Conservation (phyloP, 2,888 invertebrate species). For the Caenorhabditis wallacei region DNA sequence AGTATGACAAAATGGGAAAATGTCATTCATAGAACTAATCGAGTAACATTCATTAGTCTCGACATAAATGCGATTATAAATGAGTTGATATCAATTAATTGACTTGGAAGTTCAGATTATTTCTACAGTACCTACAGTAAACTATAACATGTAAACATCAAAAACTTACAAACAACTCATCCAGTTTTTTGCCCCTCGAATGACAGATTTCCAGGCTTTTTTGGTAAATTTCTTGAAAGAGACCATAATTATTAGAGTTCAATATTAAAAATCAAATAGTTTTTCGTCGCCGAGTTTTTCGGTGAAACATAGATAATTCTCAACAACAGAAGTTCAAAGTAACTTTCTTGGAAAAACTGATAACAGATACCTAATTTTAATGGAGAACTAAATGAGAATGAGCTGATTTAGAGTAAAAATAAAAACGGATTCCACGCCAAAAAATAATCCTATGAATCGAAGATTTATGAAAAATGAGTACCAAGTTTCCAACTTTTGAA, state of each 20-base stretch:
- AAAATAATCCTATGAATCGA: no score
- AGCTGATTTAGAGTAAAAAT: no score
- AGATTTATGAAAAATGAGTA: constrained; percentile 18
- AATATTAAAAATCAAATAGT: constrained; percentile 1
- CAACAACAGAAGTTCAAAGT: constrained; percentile 19
- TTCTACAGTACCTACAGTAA: background rate
- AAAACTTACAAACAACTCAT: constrained; percentile 27
- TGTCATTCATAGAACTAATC: background rate
- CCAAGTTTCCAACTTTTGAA: constrained; percentile 30
- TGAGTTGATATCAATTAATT: no score
- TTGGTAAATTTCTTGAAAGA: constrained; percentile 15
- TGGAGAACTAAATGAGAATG: background rate
- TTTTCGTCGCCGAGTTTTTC: constrained; percentile 31
- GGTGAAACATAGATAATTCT: constrained; percentile 7
- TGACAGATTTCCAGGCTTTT: constrained; percentile 14
- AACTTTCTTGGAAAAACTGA: background rate
- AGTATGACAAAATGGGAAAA: background rate
- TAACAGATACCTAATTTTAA: no score
- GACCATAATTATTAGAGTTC: background rate
- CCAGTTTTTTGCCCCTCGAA: background rate
- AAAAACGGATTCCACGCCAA: no score
- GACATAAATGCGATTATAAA: no score
- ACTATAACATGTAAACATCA: background rate
- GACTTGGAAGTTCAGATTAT: no score
- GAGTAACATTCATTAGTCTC: background rate